Conservation (phyloP, 2,113 vertebrate species). For the Cyanoramphus novaezelandiae region DNA sequence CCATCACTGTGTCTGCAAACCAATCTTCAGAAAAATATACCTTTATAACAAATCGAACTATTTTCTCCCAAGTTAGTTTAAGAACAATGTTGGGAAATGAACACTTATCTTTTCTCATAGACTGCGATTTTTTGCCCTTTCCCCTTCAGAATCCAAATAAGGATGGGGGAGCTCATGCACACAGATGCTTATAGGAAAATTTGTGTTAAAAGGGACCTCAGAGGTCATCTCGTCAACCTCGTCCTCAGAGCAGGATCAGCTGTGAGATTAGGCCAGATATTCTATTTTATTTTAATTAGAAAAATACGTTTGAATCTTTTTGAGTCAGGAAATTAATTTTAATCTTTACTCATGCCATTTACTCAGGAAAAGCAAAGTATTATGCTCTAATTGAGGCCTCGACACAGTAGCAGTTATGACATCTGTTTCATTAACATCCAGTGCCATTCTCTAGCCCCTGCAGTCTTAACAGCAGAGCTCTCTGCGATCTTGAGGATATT, state of each 20-base stretch:
- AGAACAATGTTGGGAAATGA: background rate
- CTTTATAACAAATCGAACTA: background rate
- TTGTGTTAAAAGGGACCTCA: background rate
- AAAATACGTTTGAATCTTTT: background rate
- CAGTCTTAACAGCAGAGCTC: background rate
- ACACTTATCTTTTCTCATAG: background rate
- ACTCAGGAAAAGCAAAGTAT: background rate
- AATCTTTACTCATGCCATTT: background rate
- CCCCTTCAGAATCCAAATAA: background rate
- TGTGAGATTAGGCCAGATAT: background rate
- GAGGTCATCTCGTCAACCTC: background rate
- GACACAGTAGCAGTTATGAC: background rate
- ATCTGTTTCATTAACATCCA: background rate
- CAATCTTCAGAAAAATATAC: background rate
- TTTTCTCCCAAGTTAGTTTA: background rate
- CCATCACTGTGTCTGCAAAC: background rate
- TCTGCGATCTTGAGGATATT: background rate
- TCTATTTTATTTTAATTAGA: background rate
- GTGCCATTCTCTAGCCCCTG: background rate
- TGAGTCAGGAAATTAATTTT: background rate
- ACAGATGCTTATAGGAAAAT: background rate
- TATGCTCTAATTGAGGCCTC: background rate
- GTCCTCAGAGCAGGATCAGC: background rate
- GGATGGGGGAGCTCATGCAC: background rate
- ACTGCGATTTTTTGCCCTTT: background rate